Evolutionary conservation across 2,888 invertebrate species (phyloP).

Genomic region (Diachrysia chrysitis): DNA sequence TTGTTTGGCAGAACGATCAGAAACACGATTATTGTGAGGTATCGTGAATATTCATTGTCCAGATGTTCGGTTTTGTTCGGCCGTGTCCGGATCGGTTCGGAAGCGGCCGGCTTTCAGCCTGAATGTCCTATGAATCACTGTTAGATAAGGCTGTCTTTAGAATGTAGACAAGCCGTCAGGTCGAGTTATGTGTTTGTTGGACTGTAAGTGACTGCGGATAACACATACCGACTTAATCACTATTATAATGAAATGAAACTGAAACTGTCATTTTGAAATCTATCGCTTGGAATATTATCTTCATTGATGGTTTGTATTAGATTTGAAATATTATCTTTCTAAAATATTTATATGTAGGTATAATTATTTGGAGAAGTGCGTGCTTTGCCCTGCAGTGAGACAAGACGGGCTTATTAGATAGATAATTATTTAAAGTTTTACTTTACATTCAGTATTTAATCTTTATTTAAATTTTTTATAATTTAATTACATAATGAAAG

Average conservation of each 20-base stretch:
- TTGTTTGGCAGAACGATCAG: conserved; percentile 66
- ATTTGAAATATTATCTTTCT: too few relatives aligned
- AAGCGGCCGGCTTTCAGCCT: conserved; percentile 40
- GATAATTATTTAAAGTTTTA: too few relatives aligned
- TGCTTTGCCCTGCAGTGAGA: too few relatives aligned
- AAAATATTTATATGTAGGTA: too few relatives aligned
- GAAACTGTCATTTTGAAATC: too few relatives aligned
- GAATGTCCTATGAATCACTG: conserved; percentile 61
- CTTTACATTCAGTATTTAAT: too few relatives aligned
- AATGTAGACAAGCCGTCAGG: conserved; percentile 48
- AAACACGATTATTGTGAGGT: conserved; percentile 69
- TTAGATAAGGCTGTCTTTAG: conserved; percentile 59
- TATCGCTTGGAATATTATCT: background rate
- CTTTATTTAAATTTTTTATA: too few relatives aligned
- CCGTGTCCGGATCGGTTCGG: conserved; percentile 44
- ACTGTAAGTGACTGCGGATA: conserved; percentile 20
- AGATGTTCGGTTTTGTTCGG: conserved; percentile 66
- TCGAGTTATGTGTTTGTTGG: conserved; percentile 46
- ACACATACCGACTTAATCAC: background rate
- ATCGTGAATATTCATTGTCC: conserved; percentile 78
- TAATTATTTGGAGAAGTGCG: too few relatives aligned
- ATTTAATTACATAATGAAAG: too few relatives aligned
- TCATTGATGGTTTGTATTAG: background rate
- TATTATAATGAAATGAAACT: too few relatives aligned
- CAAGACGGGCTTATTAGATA: too few relatives aligned